Conservation (phyloP, 37 sponge, comb jelly and placozoan genomes). For the Dysidea cf. avara region DNA sequence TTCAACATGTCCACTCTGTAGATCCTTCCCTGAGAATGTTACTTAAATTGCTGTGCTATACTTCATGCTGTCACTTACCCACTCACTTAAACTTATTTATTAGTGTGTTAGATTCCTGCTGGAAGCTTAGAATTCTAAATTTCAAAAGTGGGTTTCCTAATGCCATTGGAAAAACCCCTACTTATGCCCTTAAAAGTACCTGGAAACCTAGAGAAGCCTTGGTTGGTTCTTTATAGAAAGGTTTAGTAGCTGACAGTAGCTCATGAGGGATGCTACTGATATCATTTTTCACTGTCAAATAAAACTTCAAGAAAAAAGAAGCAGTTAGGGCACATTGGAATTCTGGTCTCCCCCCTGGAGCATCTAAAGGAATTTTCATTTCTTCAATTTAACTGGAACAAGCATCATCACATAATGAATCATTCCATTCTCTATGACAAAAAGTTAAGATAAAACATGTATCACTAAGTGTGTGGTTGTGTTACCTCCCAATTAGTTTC, state of each 20-base stretch:
- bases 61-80: too few relatives aligned
- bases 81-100: too few relatives aligned
- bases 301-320: slow-evolving; percentile 94
- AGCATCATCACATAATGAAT: slow-evolving; percentile 27
- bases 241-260: neutral
- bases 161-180: too few relatives aligned
- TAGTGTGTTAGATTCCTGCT: too few relatives aligned
- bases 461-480: too few relatives aligned
- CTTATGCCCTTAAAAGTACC: too few relatives aligned
- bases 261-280: neutral
- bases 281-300: slow-evolving; percentile 42
- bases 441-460: neutral
- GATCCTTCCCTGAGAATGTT: too few relatives aligned
- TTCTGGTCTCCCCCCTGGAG: slow-evolving; percentile 85
- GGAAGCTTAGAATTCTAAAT: too few relatives aligned
- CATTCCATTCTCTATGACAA: slow-evolving; percentile 53
- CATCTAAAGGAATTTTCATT: slow-evolving; percentile 51
- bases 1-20: too few relatives aligned
- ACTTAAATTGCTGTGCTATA: too few relatives aligned
- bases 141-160: too few relatives aligned
- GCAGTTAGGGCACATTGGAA: slow-evolving; percentile 60
- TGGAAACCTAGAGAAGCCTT: slow-evolving; percentile 8
- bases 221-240: neutral
- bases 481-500: slow-evolving; percentile 58
- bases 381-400: slow-evolving; percentile 49